Conservation (phyloP, 2,888 invertebrate genomes). For the Willowsia nigromaculata region DNA sequence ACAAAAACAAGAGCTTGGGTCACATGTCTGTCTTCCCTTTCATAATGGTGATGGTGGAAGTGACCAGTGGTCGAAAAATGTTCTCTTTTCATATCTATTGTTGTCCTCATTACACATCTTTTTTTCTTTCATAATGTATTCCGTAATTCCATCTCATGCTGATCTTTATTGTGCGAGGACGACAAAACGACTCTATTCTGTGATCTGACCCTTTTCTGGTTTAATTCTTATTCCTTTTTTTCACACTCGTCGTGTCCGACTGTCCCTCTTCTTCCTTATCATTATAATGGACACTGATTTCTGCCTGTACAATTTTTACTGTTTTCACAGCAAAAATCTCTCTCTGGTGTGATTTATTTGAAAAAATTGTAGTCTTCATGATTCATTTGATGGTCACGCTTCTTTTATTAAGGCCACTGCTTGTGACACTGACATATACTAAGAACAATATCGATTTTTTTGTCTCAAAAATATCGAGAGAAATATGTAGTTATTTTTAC, state of each 20-base stretch:
- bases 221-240: not conserved
- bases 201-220: not conserved
- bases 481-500: constrained; percentile 15
- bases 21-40: constrained; percentile 66
- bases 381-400: constrained; percentile 58
- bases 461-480: constrained; percentile 3
- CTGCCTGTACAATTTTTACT: constrained; percentile 6
- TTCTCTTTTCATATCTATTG: not conserved
- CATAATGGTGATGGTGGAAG: not conserved
- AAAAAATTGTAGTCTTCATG: constrained; percentile 9
- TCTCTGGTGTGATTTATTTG: constrained; percentile 14
- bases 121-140: not conserved
- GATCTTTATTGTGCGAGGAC: constrained; percentile 25
- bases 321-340: not conserved
- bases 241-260: not conserved
- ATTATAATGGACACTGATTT: not conserved
- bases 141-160: constrained; percentile 32
- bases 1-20: constrained; percentile 72
- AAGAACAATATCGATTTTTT: not conserved
- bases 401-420: constrained; percentile 2
- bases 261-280: not conserved
- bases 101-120: not conserved
- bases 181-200: not conserved
- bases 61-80: constrained; percentile 18
- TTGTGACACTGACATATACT: not conserved